A percentile compares a stretch with the other conserved stretches of the same genome.
These are phyloP conservation scores for Whitmania pigra DNA, from an alignment of 1,140 invertebrate genomes.

Conservation along the genomic window DNA sequence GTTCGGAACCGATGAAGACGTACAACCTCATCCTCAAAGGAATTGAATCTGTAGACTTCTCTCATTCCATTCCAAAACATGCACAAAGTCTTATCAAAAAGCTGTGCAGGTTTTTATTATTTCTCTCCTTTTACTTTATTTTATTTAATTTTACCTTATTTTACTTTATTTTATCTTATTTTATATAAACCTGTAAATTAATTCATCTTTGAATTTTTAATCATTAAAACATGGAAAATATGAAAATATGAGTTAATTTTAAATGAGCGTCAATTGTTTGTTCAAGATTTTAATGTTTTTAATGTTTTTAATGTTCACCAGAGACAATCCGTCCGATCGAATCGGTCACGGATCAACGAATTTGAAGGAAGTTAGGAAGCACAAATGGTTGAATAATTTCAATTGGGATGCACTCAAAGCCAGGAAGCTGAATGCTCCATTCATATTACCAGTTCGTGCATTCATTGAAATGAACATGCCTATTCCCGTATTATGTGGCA, in stretches of 20 bases:
- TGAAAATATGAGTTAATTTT: not conserved
- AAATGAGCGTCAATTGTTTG: not conserved
- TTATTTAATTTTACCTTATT: not conserved
- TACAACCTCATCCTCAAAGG: constrained; percentile 98
- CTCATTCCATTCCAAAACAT: constrained; percentile 37
- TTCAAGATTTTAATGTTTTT: not conserved
- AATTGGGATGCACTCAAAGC: constrained; percentile 71
- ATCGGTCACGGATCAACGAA: constrained; percentile 82
- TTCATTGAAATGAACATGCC: not conserved
- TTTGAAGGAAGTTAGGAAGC: constrained; percentile 95
- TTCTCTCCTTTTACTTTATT: not conserved
- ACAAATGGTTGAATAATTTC: constrained; percentile 95
- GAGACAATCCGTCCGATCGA: constrained; percentile 87
- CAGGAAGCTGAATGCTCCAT: constrained; percentile 7
- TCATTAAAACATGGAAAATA: not conserved
- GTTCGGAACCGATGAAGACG: constrained; percentile 94
- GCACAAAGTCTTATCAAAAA: constrained; percentile 43
- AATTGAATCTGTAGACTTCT: constrained; percentile 67
- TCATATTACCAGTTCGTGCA: not conserved
- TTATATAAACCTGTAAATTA: not conserved
- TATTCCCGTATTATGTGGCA: not conserved
- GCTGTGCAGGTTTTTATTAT: constrained; percentile 33
- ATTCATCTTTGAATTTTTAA: not conserved
- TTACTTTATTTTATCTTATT: not conserved
- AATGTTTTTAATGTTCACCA: not conserved